Percentiles rank a stretch among this genome's conserved stretches.
Evolutionary conservation across 2,797 vertebrate genomes (phyloP).

Genomic region (Anguilla anguilla): DNA sequence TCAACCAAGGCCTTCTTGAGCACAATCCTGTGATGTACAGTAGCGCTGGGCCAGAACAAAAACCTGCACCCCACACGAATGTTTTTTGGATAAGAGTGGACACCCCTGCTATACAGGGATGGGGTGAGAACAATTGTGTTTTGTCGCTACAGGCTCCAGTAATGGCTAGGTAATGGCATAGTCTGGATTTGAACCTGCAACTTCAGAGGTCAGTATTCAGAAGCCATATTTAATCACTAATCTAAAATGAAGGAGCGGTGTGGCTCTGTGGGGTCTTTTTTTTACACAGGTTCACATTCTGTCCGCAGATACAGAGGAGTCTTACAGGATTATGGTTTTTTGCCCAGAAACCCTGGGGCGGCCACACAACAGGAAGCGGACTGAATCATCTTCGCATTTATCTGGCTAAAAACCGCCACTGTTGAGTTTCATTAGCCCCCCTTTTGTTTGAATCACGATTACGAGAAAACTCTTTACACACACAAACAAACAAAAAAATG

Average conservation of each 20-base stretch:
- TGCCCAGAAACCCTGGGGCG: background rate
- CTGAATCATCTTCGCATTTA: background rate
- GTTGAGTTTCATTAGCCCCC: conserved; percentile 3
- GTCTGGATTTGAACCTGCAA: background rate
- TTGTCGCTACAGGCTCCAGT: background rate
- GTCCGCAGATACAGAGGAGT: background rate
- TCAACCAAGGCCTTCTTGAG: too few relatives aligned
- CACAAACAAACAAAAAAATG: background rate
- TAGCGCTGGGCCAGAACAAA: too few relatives aligned
- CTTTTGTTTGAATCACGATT: conserved; percentile 42
- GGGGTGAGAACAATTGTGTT: background rate
- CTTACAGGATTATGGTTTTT: background rate
- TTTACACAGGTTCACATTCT: background rate
- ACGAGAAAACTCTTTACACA: conserved; percentile 35
- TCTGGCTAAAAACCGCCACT: background rate
- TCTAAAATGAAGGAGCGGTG: background rate
- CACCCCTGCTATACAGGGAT: too few relatives aligned
- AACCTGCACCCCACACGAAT: too few relatives aligned
- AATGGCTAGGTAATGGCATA: background rate
- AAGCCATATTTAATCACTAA: background rate
- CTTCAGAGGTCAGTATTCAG: too few relatives aligned
- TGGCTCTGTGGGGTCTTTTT: background rate
- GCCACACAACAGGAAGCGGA: background rate
- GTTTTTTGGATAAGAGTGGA: too few relatives aligned
- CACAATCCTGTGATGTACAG: too few relatives aligned